These are phyloP conservation scores for Pachyrhynchus sulphureomaculatus DNA, from an alignment of 1,140 invertebrate species.

Conservation along the genomic window DNA sequence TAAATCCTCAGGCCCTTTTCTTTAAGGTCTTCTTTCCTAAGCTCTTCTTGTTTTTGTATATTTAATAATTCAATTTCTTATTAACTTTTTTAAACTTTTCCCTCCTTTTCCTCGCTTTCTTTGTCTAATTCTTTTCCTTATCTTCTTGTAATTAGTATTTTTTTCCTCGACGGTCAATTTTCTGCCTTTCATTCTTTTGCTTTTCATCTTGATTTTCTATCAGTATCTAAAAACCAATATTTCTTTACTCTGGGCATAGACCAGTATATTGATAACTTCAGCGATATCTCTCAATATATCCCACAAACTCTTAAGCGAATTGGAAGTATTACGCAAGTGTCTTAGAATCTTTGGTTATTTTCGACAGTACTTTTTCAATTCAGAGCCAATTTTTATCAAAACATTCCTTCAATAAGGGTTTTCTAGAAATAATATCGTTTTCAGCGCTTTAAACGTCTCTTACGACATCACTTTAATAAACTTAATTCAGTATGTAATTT, in stretches of 20 bases:
- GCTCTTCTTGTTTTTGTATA: conserved; percentile 31
- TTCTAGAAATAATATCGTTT: conserved; percentile 20
- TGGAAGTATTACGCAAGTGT: background rate
- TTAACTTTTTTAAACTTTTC: background rate
- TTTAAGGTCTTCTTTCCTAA: conserved; percentile 36
- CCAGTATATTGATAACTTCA: conserved; percentile 20
- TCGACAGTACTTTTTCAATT: background rate
- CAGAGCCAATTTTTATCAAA: conserved; percentile 10
- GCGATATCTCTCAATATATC: conserved; percentile 14
- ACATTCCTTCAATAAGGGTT: conserved; percentile 8
- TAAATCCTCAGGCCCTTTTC: no score
- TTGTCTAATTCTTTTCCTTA: background rate
- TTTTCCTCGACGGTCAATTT: background rate
- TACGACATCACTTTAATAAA: conserved; percentile 11
- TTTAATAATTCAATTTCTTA: conserved; percentile 27
- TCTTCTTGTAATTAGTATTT: background rate
- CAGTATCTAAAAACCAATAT: conserved; percentile 5
- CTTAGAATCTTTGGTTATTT: background rate
- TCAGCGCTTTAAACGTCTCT: conserved; percentile 18
- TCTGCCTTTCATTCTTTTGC: conserved; percentile 8
- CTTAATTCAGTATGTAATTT: conserved; percentile 5
- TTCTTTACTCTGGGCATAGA: conserved; percentile 12
- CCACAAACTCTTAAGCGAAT: background rate
- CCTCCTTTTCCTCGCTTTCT: conserved; percentile 2
- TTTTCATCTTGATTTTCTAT: conserved; percentile 2